These are phyloP conservation scores for Platycheirus albimanus DNA, from an alignment of 2,888 invertebrate species.

Conservation along the genomic window DNA sequence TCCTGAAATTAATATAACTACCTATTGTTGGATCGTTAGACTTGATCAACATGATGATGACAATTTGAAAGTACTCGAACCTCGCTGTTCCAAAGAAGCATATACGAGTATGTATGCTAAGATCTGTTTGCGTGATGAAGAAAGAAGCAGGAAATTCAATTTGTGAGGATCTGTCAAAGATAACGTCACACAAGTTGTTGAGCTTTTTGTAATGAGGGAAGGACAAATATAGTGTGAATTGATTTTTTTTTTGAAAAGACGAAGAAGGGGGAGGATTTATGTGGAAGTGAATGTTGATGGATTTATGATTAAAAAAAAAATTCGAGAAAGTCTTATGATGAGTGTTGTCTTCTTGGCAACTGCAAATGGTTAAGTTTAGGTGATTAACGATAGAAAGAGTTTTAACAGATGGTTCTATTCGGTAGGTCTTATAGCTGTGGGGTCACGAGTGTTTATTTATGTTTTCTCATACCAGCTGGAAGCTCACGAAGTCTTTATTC, in stretches of 20 bases:
- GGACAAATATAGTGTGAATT: conserved; percentile 38
- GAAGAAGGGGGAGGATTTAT: conserved; percentile 26
- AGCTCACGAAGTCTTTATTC: conserved; percentile 37
- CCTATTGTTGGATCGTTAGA: conserved; percentile 26
- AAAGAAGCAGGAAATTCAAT: conserved; percentile 56
- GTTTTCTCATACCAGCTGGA: too few species aligned
- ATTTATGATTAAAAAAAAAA: too few species aligned
- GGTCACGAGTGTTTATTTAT: conserved; percentile 38
- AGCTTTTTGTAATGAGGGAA: not conserved
- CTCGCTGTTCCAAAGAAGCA: not conserved
- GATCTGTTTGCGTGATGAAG: conserved; percentile 36
- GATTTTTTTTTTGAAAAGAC: conserved; percentile 19
- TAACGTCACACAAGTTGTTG: conserved; percentile 29
- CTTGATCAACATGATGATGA: conserved; percentile 50
- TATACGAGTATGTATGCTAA: too few species aligned
- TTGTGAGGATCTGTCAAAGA: conserved; percentile 61
- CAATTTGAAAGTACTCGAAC: conserved; percentile 61
- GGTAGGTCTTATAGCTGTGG: not conserved
- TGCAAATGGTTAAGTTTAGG: not conserved
- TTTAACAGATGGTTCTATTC: too few species aligned
- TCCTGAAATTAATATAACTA: conserved; percentile 44
- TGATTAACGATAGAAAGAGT: too few species aligned
- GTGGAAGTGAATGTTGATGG: conserved; percentile 15
- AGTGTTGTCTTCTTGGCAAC: not conserved
- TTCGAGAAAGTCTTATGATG: conserved; percentile 55